Percentiles rank a stretch among this genome's conserved stretches.
Conservation (phyloP, 2,888 invertebrate species). For the Sinotaia quadrata region DNA sequence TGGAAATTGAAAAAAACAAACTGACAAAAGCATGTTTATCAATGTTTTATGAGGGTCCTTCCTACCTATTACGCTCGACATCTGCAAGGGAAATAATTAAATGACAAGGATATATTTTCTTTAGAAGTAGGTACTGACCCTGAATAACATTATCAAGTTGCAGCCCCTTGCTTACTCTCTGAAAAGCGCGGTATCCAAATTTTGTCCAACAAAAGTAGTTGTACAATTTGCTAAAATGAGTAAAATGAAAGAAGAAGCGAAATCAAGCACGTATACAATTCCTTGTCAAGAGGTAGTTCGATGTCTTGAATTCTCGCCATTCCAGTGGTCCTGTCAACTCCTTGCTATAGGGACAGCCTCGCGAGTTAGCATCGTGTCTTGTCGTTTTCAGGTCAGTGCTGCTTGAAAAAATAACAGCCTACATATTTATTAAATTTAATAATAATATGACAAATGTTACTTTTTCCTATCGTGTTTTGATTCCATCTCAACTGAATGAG, state of each 20-base stretch:
- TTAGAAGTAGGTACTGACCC: too few species aligned
- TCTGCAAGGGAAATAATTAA: too few species aligned
- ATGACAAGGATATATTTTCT: too few species aligned
- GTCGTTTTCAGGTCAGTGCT: conserved; percentile 60
- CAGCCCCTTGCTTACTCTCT: too few species aligned
- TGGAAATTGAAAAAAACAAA: too few species aligned
- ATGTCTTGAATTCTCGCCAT: conserved; percentile 61
- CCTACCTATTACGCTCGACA: too few species aligned
- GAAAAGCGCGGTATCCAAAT: too few species aligned
- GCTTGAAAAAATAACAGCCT: neutral
- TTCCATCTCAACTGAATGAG: neutral
- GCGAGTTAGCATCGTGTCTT: conserved; percentile 58
- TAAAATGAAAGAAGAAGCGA: conserved; percentile 18
- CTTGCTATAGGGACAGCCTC: conserved; percentile 62
- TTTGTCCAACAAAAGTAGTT: too few species aligned
- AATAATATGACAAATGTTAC: neutral
- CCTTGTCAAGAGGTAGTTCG: conserved; percentile 53
- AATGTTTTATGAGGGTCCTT: too few species aligned
- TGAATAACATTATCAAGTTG: too few species aligned
- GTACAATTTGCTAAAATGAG: too few species aligned
- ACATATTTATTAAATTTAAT: neutral
- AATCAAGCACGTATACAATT: conserved; percentile 41
- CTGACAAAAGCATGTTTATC: too few species aligned
- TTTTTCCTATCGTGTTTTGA: neutral
- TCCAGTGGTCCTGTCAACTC: conserved; percentile 60